phyloP scores from a whole-genome alignment of 64 coral and sea anemone species.

The Acropora tenuis region DNA sequence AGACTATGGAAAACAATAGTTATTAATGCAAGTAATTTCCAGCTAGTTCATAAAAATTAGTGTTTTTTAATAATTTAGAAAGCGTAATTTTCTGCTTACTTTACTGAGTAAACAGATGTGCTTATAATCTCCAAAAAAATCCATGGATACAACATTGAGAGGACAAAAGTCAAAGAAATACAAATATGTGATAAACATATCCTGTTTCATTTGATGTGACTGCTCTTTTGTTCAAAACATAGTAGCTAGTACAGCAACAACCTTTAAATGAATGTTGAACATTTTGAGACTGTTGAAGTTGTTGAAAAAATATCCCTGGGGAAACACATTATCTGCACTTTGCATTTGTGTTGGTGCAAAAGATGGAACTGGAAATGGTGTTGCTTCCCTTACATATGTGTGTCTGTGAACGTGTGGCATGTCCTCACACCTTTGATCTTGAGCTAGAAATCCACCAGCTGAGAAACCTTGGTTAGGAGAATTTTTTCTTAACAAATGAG shows the following conservation, averaged over 20 bases:
- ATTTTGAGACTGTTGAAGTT: neutral
- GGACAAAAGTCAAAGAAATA: neutral
- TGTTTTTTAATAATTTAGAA: neutral
- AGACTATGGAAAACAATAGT: neutral
- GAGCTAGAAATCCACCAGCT: too few relatives aligned
- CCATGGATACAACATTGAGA: neutral
- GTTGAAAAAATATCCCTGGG: neutral
- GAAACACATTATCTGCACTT: neutral
- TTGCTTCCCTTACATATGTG: too few relatives aligned
- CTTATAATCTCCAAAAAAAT: neutral
- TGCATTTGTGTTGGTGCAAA: neutral
- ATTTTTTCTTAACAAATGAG: too few relatives aligned
- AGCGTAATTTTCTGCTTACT: too few relatives aligned
- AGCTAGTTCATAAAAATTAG: neutral
- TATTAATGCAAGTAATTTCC: neutral
- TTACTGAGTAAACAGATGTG: neutral
- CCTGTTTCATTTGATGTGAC: neutral
- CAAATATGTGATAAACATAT: neutral
- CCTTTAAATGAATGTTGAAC: neutral
- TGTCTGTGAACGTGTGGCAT: too few relatives aligned
- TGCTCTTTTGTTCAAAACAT: neutral
- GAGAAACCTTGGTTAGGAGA: too few relatives aligned
- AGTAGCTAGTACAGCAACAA: neutral
- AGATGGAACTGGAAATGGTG: neutral
- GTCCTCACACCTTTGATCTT: too few relatives aligned